Percentiles rank a stretch among this genome's conserved stretches.
Evolutionary conservation across 2,113 vertebrate genomes (phyloP).

Genomic region (Scophthalmus maximus): DNA sequence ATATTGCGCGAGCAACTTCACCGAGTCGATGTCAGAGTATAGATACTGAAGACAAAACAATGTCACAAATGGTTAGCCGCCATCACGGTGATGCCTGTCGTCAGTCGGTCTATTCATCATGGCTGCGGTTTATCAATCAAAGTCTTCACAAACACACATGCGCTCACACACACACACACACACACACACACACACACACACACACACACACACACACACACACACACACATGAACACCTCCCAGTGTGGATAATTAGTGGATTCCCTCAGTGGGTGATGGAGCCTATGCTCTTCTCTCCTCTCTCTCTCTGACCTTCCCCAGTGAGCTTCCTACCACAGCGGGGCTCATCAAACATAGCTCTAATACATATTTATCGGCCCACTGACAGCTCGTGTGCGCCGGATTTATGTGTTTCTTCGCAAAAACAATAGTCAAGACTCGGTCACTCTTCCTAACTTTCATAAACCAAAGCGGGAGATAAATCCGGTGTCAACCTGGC

Average conservation of each 20-base stretch:
- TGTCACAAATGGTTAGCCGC: slow-evolving; percentile 65
- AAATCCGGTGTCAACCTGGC: slow-evolving; percentile 51
- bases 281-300: slow-evolving; percentile 48
- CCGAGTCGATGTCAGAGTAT: slow-evolving; percentile 7
- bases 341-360: slow-evolving; percentile 69
- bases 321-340: slow-evolving; percentile 65
- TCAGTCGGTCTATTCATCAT: slow-evolving; percentile 51
- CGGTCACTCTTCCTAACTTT: slow-evolving; percentile 55
- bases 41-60: slow-evolving; percentile 46
- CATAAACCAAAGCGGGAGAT: slow-evolving; percentile 61
- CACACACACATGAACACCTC: slow-evolving; percentile 38
- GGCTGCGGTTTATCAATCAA: slow-evolving; percentile 65
- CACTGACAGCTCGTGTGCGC: slow-evolving; percentile 54
- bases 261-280: slow-evolving; percentile 70
- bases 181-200: slow-evolving; percentile 11
- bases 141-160: slow-evolving; percentile 32
- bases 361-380: slow-evolving; percentile 75
- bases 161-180: neutral
- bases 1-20: slow-evolving; percentile 19
- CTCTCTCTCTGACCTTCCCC: slow-evolving; percentile 75
- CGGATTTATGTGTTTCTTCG: slow-evolving; percentile 72
- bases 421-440: slow-evolving; percentile 77
- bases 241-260: slow-evolving; percentile 77
- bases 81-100: slow-evolving; percentile 45
- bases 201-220: neutral